phyloP scores from a whole-genome alignment of 1,140 invertebrate species.

The Drosophila subpulchrella region DNA sequence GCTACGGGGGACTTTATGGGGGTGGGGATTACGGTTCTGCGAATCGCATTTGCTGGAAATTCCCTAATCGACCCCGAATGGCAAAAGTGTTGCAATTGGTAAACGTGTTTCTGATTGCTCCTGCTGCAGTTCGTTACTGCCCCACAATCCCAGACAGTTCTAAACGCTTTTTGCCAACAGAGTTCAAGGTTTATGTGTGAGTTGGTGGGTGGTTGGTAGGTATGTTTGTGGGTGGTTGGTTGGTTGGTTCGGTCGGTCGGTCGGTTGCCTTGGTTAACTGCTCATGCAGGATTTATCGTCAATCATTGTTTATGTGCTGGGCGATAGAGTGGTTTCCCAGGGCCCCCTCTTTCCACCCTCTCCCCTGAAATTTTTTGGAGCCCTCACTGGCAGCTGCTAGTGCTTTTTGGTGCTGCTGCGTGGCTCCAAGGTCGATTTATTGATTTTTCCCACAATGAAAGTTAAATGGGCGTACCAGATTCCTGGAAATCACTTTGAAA shows the following conservation, averaged over 20 bases:
- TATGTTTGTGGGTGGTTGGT: background rate
- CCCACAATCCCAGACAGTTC: conserved; percentile 46
- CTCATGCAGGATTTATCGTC: conserved; percentile 59
- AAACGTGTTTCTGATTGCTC: conserved; percentile 65
- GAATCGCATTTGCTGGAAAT: conserved; percentile 68
- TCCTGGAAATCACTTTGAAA: conserved; percentile 50
- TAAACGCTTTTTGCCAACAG: conserved; percentile 40
- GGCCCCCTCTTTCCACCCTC: background rate
- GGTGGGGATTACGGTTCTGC: conserved; percentile 33
- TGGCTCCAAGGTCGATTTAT: conserved; percentile 81
- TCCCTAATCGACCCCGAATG: conserved; percentile 59
- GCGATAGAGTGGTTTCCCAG: conserved; percentile 22
- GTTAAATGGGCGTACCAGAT: conserved; percentile 32
- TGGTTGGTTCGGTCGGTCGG: background rate
- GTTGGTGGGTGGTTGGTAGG: conserved; percentile 16
- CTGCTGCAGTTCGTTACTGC: conserved; percentile 15
- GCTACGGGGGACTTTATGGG: background rate
- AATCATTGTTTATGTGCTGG: conserved; percentile 52
- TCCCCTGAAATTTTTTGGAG: conserved; percentile 16
- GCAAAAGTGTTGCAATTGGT: conserved; percentile 53
- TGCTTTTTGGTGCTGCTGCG: conserved; percentile 19
- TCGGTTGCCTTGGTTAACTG: conserved; percentile 42
- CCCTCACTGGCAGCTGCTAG: conserved; percentile 18
- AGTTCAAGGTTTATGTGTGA: conserved; percentile 74
- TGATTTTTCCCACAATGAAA: conserved; percentile 75